These are phyloP conservation scores for Pleuronectes platessa DNA, from an alignment of 2,113 vertebrate species.

Conservation along the genomic window DNA sequence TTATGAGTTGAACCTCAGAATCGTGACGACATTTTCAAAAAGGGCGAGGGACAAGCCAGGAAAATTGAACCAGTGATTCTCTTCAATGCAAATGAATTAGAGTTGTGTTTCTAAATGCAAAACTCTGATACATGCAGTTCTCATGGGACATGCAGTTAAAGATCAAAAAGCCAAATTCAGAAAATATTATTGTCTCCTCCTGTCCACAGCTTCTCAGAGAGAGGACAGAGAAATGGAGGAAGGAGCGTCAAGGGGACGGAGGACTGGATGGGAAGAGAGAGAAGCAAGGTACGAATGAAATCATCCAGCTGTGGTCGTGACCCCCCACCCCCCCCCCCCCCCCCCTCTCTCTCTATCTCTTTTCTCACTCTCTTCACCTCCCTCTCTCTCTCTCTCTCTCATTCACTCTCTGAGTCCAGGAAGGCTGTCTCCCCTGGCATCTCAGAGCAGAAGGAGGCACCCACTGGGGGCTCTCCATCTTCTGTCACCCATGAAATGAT, in stretches of 20 bases:
- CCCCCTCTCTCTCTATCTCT: background rate
- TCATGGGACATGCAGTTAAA: background rate
- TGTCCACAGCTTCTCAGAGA: slow-evolving; percentile 18
- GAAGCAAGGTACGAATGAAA: slow-evolving; percentile 70
- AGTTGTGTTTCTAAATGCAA: no score
- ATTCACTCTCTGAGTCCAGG: slow-evolving; percentile 42
- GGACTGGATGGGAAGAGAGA: slow-evolving; percentile 54
- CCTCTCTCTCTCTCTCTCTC: slow-evolving; percentile 29
- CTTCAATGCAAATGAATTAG: background rate
- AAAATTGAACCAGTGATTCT: background rate
- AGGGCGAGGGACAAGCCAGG: background rate
- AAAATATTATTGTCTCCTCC: slow-evolving; percentile 9
- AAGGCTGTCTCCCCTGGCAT: slow-evolving; percentile 51
- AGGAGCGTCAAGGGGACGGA: slow-evolving; percentile 41
- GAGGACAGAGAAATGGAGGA: slow-evolving; percentile 26
- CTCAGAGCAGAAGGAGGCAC: slow-evolving; percentile 62
- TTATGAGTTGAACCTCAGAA: no score
- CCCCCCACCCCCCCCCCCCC: slow-evolving; percentile 5
- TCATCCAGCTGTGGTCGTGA: slow-evolving; percentile 77
- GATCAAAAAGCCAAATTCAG: slow-evolving; percentile 36
- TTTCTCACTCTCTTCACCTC: slow-evolving; percentile 1
- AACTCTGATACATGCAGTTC: slow-evolving; percentile 8
- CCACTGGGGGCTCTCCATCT: slow-evolving; percentile 63
- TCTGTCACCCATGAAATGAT: slow-evolving; percentile 77
- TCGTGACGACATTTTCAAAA: no score